phyloP scores from a whole-genome alignment of 1,140 invertebrate genomes.

The Ylistrum balloti region DNA sequence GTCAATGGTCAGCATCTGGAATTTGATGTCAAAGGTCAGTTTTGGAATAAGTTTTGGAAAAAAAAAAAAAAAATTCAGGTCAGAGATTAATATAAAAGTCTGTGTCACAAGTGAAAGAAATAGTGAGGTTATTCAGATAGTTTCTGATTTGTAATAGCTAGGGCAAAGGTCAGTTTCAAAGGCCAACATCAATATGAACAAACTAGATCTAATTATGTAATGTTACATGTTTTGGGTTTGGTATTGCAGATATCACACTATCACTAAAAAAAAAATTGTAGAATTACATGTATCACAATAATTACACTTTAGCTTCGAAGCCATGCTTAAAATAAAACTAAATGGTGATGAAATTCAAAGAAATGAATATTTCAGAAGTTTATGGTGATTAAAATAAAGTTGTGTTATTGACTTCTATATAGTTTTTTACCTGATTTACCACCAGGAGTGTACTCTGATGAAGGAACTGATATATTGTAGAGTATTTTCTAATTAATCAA shows the following conservation, averaged over 20 bases:
- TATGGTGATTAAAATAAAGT: background rate
- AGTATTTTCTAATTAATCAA: background rate
- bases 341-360: slow-evolving; percentile 17
- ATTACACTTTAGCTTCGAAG: background rate
- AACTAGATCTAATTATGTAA: background rate
- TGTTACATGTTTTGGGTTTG: too few relatives aligned
- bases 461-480: background rate
- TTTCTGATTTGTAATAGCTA: too few relatives aligned
- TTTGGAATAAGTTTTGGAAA: too few relatives aligned
- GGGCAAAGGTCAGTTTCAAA: background rate
- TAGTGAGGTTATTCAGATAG: too few relatives aligned
- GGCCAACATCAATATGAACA: background rate
- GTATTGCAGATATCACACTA: too few relatives aligned
- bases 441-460: background rate
- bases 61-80: too few relatives aligned
- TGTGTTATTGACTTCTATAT: background rate
- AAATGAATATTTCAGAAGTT: background rate
- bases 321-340: background rate
- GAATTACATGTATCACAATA: too few relatives aligned
- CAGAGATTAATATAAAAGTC: too few relatives aligned
- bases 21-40: too few relatives aligned
- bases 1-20: too few relatives aligned
- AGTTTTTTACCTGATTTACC: background rate
- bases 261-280: background rate
- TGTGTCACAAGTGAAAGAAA: too few relatives aligned